Conservation (phyloP, 2,888 invertebrate species). For the Ichneumoninae sp. region DNA sequence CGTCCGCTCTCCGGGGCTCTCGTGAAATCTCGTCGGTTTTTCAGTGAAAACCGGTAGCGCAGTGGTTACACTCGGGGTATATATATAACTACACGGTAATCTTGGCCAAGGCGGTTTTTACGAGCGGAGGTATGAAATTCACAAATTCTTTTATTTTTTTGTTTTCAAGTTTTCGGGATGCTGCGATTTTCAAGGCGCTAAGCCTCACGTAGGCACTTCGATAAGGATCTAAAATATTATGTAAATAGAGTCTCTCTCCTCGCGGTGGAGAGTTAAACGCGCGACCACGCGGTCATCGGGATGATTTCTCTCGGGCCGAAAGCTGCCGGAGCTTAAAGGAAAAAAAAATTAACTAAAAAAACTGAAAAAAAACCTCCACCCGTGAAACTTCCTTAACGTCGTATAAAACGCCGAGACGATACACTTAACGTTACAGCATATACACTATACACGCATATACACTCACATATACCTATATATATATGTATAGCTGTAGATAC, state of each 20-base stretch:
- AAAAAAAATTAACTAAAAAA: background rate
- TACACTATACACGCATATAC: constrained; percentile 37
- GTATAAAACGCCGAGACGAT: constrained; percentile 54
- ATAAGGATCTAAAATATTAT: constrained; percentile 80
- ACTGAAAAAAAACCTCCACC: constrained; percentile 12
- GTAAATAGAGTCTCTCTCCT: constrained; percentile 76
- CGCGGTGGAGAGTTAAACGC: constrained; percentile 55
- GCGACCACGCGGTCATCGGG: constrained; percentile 48
- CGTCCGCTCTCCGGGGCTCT: background rate
- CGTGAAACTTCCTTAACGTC: constrained; percentile 28
- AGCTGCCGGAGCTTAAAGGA: background rate
- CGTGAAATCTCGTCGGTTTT: constrained; percentile 51
- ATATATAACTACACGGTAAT: constrained; percentile 63
- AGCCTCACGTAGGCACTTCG: constrained; percentile 69
- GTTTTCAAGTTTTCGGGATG: constrained; percentile 49
- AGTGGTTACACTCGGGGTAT: constrained; percentile 58
- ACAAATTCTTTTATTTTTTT: constrained; percentile 33
- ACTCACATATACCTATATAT: background rate
- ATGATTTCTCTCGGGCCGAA: constrained; percentile 45
- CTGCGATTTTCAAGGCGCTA: constrained; percentile 68
- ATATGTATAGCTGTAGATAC: background rate
- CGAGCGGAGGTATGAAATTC: constrained; percentile 4
- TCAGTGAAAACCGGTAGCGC: constrained; percentile 66
- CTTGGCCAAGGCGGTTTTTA: constrained; percentile 32
- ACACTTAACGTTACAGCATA: constrained; percentile 47